Evolutionary conservation across 1,140 invertebrate genomes (phyloP), one percentile per base, ranked within the genome.

Genomic region (Halesus radiatus): DNA sequence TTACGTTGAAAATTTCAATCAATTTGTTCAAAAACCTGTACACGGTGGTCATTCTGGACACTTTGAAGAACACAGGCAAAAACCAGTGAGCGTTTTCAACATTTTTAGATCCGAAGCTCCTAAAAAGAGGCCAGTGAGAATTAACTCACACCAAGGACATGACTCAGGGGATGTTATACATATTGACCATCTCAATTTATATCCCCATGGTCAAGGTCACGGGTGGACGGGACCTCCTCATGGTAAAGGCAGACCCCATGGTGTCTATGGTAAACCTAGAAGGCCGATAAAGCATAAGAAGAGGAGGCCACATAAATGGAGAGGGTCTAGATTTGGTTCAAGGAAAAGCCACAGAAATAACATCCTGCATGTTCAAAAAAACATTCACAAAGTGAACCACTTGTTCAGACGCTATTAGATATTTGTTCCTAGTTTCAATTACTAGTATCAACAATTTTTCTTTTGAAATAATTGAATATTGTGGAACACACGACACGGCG

Each of bases 1-100:
- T 53, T 80, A 80, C 18, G 79, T 80, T n/a, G 79, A 80, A 76
- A 80, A 80, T 37, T 80, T 50, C 18, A 80, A 80, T 76, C 79
- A 80, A 66, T 80, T 53, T 29, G 45, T 80, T 50, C 22, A 72
- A 18, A 74, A 74, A 56, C 70, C 72, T 76, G 73, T 54, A 22
- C 75, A 54, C 13, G 79, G 37, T n/a, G 45, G 58, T 32, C 18
- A 78, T 32, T 13, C 53, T 16, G n/a, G 50, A 32, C 20, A 50
- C 53, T 22, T 18, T 20, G 29, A 22, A n/a, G n/a, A 72, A 16
- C 6, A 58, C 20, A 32, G 50, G 13, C 50, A 22, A 62, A 72
- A 64, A 26, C 68, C 68, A n/a, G 52, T 72, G 32, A 74, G 22
- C 52, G 52, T 68, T 70, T 79, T 62, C 32, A 79, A 79, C 20